Percentiles rank a stretch among this genome's conserved stretches.
phyloP scores from a whole-genome alignment of 2,888 invertebrate genomes.

The Lottia scabra region DNA sequence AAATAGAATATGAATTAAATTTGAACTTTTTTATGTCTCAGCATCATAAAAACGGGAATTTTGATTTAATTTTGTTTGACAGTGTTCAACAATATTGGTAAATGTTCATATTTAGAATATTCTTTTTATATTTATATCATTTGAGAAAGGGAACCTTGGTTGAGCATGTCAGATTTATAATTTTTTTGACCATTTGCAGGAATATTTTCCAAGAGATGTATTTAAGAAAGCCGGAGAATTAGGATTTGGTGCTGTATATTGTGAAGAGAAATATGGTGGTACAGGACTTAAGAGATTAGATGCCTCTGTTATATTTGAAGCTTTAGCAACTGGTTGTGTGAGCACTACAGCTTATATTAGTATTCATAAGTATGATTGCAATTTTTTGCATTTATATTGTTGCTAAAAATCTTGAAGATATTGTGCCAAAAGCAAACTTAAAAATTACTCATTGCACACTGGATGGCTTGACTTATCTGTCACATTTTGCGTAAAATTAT shows the following conservation, averaged over 20 bases:
- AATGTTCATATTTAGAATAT: too few relatives aligned
- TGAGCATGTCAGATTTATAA: too few relatives aligned
- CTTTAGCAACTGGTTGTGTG: conserved; percentile 73
- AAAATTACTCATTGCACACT: background rate
- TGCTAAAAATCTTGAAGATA: background rate
- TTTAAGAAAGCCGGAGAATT: conserved; percentile 72
- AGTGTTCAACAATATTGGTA: too few relatives aligned
- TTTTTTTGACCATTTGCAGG: conserved; percentile 54
- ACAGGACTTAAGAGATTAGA: conserved; percentile 72
- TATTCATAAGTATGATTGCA: conserved; percentile 73
- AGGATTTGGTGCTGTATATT: conserved; percentile 75
- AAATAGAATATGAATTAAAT: too few relatives aligned
- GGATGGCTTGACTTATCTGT: too few relatives aligned
- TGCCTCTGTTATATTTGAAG: conserved; percentile 74
- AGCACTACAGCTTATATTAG: conserved; percentile 74
- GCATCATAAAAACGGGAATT: too few relatives aligned
- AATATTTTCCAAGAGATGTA: conserved; percentile 72
- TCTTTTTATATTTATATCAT: background rate
- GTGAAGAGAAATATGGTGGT: conserved; percentile 71
- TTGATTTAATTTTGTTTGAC: too few relatives aligned
- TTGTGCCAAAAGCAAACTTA: too few relatives aligned
- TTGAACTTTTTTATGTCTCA: too few relatives aligned
- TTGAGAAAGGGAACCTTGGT: too few relatives aligned
- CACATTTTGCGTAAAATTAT: too few relatives aligned
- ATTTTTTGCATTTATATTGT: background rate